Conservation (phyloP, 1,140 invertebrate species). For the Hypothenemus hampei region DNA sequence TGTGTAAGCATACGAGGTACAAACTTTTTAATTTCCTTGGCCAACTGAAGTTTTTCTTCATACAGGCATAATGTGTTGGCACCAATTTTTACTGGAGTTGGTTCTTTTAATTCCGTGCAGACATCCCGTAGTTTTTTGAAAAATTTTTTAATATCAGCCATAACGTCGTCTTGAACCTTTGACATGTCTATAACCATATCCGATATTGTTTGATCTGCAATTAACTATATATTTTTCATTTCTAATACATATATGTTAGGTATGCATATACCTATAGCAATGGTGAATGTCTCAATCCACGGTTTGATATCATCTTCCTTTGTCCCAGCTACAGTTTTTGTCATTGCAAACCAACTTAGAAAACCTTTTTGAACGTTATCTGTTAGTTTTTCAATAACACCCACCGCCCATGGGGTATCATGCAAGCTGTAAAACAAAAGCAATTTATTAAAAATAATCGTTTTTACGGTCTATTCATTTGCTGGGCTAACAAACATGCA, state of each 20-base stretch:
- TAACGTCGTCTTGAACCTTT: constrained; percentile 2
- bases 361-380: constrained; percentile 3
- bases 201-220: constrained; percentile 9
- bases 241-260: neutral
- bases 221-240: neutral
- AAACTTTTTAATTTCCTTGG: constrained; percentile 23
- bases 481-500: no score
- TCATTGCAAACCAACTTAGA: constrained; percentile 15
- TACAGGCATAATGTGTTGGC: constrained; percentile 11
- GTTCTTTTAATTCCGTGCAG: constrained; percentile 8
- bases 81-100: constrained; percentile 18
- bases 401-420: constrained; percentile 20
- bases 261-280: constrained; percentile 6
- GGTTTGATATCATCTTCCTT: constrained; percentile 3
- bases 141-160: constrained; percentile 13
- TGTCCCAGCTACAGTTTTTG: constrained; percentile 7
- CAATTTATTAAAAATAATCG: neutral
- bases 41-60: constrained; percentile 17
- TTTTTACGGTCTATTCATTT: no score
- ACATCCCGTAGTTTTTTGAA: constrained; percentile 8
- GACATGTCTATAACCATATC: constrained; percentile 19
- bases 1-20: neutral
- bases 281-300: constrained; percentile 1
- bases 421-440: constrained; percentile 4
- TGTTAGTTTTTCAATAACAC: constrained; percentile 5